Evolutionary conservation across 2,797 vertebrate species (phyloP).

Genomic region (Premnoplex brunnescens): DNA sequence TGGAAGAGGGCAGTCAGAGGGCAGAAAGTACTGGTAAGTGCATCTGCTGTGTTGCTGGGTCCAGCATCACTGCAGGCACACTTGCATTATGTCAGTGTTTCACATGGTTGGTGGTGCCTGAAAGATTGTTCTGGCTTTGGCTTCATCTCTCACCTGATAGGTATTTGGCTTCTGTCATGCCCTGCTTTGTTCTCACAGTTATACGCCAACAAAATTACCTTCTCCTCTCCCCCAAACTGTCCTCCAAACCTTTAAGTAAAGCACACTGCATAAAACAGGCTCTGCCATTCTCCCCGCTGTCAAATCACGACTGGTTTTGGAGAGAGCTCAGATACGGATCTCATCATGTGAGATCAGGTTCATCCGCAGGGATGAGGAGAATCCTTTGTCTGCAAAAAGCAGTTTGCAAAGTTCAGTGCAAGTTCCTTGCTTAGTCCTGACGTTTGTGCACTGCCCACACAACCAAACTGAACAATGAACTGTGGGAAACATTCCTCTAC

Average conservation of each 20-base stretch:
- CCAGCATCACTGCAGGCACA: neutral
- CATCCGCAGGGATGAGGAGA: neutral
- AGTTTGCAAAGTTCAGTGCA: constrained; percentile 41
- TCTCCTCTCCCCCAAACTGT: neutral
- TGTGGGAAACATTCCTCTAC: constrained; percentile 47
- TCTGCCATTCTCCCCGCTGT: neutral
- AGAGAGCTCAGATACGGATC: neutral
- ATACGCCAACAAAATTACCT: neutral
- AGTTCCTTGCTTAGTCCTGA: constrained; percentile 16
- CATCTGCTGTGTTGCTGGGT: neutral
- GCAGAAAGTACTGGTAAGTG: neutral
- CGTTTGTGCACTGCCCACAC: constrained; percentile 5
- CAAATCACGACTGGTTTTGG: neutral
- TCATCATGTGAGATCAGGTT: neutral
- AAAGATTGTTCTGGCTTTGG: neutral
- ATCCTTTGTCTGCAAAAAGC: constrained; percentile 31
- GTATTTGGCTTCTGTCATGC: neutral
- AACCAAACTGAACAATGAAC: neutral
- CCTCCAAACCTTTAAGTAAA: neutral
- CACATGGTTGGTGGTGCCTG: neutral
- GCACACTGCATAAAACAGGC: neutral
- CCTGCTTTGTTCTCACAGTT: neutral
- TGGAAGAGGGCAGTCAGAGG: neutral
- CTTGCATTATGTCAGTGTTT: neutral
- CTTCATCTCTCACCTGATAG: constrained; percentile 7